These are phyloP conservation scores for Cheilosia grossa DNA, from an alignment of 2,888 invertebrate genomes.

Conservation along the genomic window DNA sequence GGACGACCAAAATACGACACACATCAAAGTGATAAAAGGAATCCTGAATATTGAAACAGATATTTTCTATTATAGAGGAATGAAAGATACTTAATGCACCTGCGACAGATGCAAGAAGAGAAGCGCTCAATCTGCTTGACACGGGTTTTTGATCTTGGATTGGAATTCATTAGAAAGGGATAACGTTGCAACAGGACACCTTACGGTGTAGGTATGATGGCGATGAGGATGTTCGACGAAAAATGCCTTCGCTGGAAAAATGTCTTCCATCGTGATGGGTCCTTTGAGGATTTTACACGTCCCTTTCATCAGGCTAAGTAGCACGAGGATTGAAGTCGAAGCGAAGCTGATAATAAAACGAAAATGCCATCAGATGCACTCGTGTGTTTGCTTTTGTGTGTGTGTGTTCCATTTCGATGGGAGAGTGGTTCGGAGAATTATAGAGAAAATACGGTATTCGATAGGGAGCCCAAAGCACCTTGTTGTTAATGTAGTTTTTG, in stretches of 20 bases:
- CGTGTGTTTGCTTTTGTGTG: not conserved
- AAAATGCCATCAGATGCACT: constrained; percentile 27
- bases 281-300: constrained; percentile 36
- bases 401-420: constrained; percentile 15
- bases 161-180: constrained; percentile 46
- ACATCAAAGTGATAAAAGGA: constrained; percentile 57
- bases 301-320: constrained; percentile 43
- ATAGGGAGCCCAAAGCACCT: constrained; percentile 4
- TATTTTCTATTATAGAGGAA: constrained; percentile 63
- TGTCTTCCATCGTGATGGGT: constrained; percentile 2
- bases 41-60: constrained; percentile 65
- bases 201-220: not conserved
- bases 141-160: constrained; percentile 26
- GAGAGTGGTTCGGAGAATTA: not conserved
- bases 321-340: not conserved
- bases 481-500: constrained; percentile 32
- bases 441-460: constrained; percentile 21
- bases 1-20: constrained; percentile 6
- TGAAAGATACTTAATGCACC: constrained; percentile 59
- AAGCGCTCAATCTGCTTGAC: constrained; percentile 46
- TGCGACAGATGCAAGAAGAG: constrained; percentile 58
- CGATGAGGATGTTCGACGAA: not conserved
- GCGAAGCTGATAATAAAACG: constrained; percentile 14
- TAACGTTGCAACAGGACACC: constrained; percentile 22
- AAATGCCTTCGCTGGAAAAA: constrained; percentile 17